These are phyloP conservation scores for Cheirogaleus medius DNA, from an alignment of 2,113 vertebrate species.

Conservation along the genomic window DNA sequence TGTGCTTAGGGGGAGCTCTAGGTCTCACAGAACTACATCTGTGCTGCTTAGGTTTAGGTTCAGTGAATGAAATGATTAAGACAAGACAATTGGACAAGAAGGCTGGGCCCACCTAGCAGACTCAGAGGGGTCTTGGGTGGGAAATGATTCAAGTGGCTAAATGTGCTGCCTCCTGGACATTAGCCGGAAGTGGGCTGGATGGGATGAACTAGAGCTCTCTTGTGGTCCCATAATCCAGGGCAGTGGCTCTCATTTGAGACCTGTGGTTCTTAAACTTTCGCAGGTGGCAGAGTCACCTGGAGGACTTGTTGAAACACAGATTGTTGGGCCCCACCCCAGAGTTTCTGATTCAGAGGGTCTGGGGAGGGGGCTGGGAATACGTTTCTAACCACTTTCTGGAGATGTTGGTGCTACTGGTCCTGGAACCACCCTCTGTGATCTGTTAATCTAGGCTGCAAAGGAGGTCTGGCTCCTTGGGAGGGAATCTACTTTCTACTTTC, in stretches of 20 bases:
- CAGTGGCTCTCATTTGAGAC: not conserved
- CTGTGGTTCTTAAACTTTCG: not conserved
- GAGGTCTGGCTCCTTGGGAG: not conserved
- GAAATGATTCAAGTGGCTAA: not conserved
- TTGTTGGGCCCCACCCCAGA: not conserved
- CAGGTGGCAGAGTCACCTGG: not conserved
- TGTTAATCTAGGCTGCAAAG: not conserved
- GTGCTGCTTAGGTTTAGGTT: not conserved
- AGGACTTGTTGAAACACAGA: not conserved
- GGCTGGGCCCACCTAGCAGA: not conserved
- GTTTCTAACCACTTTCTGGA: not conserved
- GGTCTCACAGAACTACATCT: not conserved
- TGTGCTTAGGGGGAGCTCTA: not conserved
- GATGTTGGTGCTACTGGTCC: not conserved
- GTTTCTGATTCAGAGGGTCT: not conserved
- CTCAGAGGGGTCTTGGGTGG: not conserved
- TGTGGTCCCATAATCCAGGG: not conserved
- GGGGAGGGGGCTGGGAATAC: not conserved
- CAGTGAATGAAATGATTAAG: not conserved
- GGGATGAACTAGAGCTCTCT: not conserved
- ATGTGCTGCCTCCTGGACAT: rapidly evolving
- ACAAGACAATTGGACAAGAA: not conserved
- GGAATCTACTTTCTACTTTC: not conserved
- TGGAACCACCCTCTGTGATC: too few relatives aligned
- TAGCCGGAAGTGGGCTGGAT: not conserved